Conservation (phyloP, 2,797 vertebrate genomes). For the Cryptoblepharus egeriae region DNA sequence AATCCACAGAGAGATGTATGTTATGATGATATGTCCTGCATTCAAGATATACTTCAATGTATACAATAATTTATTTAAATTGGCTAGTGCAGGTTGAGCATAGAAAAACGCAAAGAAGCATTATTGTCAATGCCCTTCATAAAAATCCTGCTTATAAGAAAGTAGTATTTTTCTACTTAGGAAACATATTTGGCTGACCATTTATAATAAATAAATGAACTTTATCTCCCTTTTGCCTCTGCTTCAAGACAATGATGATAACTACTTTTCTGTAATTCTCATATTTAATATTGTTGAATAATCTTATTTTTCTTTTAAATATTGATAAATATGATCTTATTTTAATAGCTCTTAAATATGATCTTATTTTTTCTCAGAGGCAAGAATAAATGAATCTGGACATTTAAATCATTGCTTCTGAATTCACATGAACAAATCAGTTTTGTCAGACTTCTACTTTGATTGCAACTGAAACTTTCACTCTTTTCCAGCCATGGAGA, state of each 20-base stretch:
- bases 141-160: not conserved
- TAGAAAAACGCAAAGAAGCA: not conserved
- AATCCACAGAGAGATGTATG: not conserved
- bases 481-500: too few species aligned
- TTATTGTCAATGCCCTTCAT: not conserved
- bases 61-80: not conserved
- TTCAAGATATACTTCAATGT: not conserved
- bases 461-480: too few species aligned
- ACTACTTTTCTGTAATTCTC: constrained; percentile 42
- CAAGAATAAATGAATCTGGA: not conserved
- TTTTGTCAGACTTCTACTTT: too few species aligned
- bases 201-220: too few species aligned
- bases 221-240: not conserved
- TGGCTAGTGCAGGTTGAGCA: not conserved
- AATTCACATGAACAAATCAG: too few species aligned
- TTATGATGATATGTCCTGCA: not conserved
- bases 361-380: not conserved
- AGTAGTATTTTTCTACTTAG: constrained; percentile 5
- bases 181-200: constrained; percentile 21
- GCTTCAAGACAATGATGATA: constrained; percentile 31
- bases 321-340: too few species aligned
- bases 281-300: constrained; percentile 34
- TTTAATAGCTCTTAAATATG: too few species aligned
- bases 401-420: too few species aligned
- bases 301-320: constrained; percentile 2